Percentiles rank a stretch among this genome's conserved stretches.
Conservation (phyloP, 2,888 invertebrate genomes). For the Encarsia formosa region DNA sequence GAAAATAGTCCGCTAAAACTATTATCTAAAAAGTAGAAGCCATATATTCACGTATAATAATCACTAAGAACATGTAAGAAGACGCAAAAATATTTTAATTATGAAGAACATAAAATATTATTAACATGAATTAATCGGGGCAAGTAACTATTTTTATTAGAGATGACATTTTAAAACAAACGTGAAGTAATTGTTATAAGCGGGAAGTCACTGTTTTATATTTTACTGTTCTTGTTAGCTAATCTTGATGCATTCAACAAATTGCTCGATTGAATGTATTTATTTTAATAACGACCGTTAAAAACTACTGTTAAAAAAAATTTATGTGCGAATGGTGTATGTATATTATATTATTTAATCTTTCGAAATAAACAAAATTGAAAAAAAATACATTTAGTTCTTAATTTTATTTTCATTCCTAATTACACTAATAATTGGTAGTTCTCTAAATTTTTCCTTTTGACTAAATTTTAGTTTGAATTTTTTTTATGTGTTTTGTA, state of each 20-base stretch:
- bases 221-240: conserved; percentile 25
- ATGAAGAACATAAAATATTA: conserved; percentile 30
- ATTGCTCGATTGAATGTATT: conserved; percentile 17
- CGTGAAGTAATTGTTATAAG: conserved; percentile 26
- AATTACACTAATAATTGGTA: too few relatives aligned
- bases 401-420: background rate
- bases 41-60: conserved; percentile 23
- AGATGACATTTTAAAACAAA: conserved; percentile 28
- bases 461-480: too few relatives aligned
- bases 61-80: conserved; percentile 25
- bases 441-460: too few relatives aligned
- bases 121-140: conserved; percentile 28
- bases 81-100: conserved; percentile 40
- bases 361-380: conserved; percentile 23
- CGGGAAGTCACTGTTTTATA: conserved; percentile 32
- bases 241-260: conserved; percentile 12
- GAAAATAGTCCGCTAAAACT: conserved; percentile 31
- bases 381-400: background rate
- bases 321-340: conserved; percentile 22
- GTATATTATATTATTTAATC: conserved; percentile 20
- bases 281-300: conserved; percentile 7
- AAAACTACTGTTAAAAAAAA: conserved; percentile 12
- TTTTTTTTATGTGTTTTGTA: too few relatives aligned
- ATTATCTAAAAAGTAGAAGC: conserved; percentile 25
- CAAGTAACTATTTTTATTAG: conserved; percentile 46